These are phyloP conservation scores for Trichopoda pennipes DNA, from an alignment of 2,888 invertebrate species.

Conservation along the genomic window DNA sequence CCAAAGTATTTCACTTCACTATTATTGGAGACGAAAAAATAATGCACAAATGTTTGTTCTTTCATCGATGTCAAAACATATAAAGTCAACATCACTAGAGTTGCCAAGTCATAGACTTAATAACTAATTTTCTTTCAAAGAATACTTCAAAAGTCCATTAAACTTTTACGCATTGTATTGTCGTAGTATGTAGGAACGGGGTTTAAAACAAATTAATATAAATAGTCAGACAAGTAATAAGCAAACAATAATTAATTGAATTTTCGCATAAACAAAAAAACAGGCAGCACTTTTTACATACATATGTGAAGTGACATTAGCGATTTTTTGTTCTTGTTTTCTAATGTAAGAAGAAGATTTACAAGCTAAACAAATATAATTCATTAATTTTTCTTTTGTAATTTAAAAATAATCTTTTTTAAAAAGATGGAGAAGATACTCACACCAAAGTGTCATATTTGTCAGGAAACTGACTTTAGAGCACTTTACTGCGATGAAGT, in stretches of 20 bases:
- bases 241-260: too few species aligned
- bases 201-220: too few species aligned
- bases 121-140: background rate
- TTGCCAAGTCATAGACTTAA: background rate
- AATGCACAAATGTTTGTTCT: background rate
- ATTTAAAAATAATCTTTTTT: conserved; percentile 1
- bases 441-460: conserved; percentile 60
- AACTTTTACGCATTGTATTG: too few species aligned
- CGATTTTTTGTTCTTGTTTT: conserved; percentile 12
- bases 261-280: background rate
- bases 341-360: conserved; percentile 33
- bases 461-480: conserved; percentile 54
- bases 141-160: background rate
- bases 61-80: conserved; percentile 31
- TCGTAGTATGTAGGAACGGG: too few species aligned
- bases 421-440: conserved; percentile 49
- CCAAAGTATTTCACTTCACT: conserved; percentile 55
- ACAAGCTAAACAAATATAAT: conserved; percentile 47
- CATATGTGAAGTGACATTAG: conserved; percentile 7
- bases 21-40: conserved; percentile 59
- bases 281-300: conserved; percentile 9
- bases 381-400: background rate
- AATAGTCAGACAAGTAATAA: too few species aligned
- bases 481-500: conserved; percentile 60
- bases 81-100: conserved; percentile 17